Evolutionary conservation across 2,888 invertebrate genomes (phyloP).

Genomic region (Mimas tiliae): DNA sequence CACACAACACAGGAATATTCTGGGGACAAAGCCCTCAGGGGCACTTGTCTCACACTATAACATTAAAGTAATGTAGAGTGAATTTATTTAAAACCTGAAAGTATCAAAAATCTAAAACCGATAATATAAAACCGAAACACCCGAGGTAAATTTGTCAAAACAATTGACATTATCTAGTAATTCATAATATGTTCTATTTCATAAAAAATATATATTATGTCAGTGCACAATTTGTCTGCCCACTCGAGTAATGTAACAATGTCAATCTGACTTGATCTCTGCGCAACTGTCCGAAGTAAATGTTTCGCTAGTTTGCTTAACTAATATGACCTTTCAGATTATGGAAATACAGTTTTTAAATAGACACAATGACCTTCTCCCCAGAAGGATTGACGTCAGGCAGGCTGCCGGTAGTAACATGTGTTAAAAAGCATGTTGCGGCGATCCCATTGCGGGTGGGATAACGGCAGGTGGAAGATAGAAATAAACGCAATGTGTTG

Average conservation of each 20-base stretch:
- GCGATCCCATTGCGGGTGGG: too few species aligned
- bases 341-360: constrained; percentile 3
- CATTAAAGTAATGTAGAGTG: too few species aligned
- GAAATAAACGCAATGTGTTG: background rate
- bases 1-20: too few species aligned
- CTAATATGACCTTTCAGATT: constrained; percentile 20
- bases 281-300: constrained; percentile 9
- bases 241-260: constrained; percentile 10
- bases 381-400: too few species aligned
- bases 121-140: too few species aligned
- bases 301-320: constrained; percentile 13
- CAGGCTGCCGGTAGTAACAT: too few species aligned
- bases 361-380: background rate
- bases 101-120: too few species aligned
- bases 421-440: too few species aligned
- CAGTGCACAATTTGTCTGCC: constrained; percentile 1
- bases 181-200: background rate
- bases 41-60: too few species aligned
- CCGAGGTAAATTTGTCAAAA: background rate
- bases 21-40: background rate
- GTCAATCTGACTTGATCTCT: constrained; percentile 15
- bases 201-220: background rate
- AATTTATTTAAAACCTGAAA: too few species aligned
- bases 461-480: too few species aligned
- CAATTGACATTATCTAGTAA: background rate